Base-by-base conservation (phyloP, 2,113 vertebrate genomes). In the Pyxicephalus adspersus region DNA sequence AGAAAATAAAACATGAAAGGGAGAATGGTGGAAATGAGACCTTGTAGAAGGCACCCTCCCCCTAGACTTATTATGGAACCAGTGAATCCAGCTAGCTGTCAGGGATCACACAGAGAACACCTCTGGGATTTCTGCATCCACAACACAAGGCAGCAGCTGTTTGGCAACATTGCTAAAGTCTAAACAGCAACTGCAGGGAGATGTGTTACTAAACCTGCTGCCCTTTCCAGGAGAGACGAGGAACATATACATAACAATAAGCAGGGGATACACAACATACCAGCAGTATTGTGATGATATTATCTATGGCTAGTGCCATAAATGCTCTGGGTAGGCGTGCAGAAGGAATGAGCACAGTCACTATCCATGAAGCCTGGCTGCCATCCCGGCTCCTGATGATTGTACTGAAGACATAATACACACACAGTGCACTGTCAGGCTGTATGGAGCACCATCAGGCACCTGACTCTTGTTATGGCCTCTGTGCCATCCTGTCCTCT, bases 131-230 rank as follows among this genome's bases (percentile, higher is more conserved):
- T 89, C 79, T 72, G 85, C 87, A 83, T 86, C 84, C 85, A 83
- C 87, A 87, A 83, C 86, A 90, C 88, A 91, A 90, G 89, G 88
- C 86, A 87, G 89, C 89, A 91, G 90, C 89, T 90, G 90, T 90
- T 89, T 90, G 89, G 86, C 90, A 91, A 90, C 86, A 89, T 85
- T 84, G 87, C 85, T 84, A 83, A 86, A 85, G 28, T 86, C 81
- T 88, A 82, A 83, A 87, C 85, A 87, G 84, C 84, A 90, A 87
- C 87, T 86, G 85, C 77, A 84, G 79, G 81, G 86, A 86, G 83
- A 86, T 90, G 85, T 88, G 85, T 89, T 88, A 83, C 25, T 83
- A 64, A 83, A 87, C 83, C 86, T 84, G 84, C 84, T 84, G 84
- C 76, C 79, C 85, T 84, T 81, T 31, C 66, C 66, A 84, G 64